These are phyloP conservation scores for Perodicticus potto DNA, from an alignment of 2,797 vertebrate genomes.

Conservation along the genomic window DNA sequence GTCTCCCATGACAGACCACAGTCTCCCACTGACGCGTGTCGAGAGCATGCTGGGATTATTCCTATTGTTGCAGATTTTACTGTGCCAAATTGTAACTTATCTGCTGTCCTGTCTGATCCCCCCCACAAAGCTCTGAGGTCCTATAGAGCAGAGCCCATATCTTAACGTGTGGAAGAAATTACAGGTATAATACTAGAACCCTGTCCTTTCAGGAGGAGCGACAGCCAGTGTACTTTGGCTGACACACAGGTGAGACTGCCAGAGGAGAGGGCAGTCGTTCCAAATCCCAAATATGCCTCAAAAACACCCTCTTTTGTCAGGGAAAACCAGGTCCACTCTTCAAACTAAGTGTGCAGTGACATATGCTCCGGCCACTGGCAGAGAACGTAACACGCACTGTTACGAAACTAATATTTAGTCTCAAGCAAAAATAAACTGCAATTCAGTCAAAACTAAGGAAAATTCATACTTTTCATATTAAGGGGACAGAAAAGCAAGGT, in stretches of 20 bases:
- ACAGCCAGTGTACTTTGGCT: slow-evolving; percentile 65
- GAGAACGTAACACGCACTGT: slow-evolving; percentile 43
- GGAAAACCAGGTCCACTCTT: slow-evolving; percentile 77
- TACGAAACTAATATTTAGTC: slow-evolving; percentile 80
- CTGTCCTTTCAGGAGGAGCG: neutral
- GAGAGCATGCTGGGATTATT: neutral
- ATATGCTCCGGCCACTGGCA: slow-evolving; percentile 65
- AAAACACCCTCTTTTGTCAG: slow-evolving; percentile 68
- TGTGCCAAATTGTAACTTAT: neutral
- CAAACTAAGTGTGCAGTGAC: slow-evolving; percentile 54
- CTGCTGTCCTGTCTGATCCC: neutral
- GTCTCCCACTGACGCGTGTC: fast-evolving
- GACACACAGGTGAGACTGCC: neutral
- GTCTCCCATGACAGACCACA: neutral
- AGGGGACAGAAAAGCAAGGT: slow-evolving; percentile 61
- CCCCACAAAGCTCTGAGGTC: neutral
- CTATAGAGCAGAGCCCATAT: neutral
- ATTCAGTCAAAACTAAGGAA: slow-evolving; percentile 78
- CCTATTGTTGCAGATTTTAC: fast-evolving
- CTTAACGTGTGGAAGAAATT: neutral
- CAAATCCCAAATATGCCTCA: slow-evolving; percentile 56
- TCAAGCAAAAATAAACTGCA: slow-evolving; percentile 82
- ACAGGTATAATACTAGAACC: neutral
- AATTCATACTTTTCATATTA: slow-evolving; percentile 76
- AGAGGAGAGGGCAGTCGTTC: slow-evolving; percentile 51